Conservation (phyloP, 1,140 invertebrate species). For the Delia radicum region DNA sequence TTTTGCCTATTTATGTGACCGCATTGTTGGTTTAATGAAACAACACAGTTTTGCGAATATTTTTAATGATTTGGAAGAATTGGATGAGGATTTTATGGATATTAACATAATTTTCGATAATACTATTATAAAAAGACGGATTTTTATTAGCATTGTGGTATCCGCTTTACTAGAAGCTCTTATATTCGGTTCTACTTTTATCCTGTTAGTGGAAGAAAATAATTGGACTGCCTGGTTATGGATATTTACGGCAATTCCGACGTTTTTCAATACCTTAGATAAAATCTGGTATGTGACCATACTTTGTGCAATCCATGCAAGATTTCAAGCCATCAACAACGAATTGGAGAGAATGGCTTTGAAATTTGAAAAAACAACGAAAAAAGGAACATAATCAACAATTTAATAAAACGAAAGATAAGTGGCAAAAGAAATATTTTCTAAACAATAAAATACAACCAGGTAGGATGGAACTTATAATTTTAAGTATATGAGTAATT, state of each 20-base stretch:
- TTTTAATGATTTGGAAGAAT: slow-evolving; percentile 1
- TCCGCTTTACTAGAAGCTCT: not conserved
- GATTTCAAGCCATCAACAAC: slow-evolving; percentile 15
- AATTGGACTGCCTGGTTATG: slow-evolving; percentile 6
- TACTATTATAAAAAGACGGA: not conserved
- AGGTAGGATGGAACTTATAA: not conserved
- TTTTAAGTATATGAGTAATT: not conserved
- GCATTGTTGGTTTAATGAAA: not conserved
- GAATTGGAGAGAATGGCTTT: not conserved
- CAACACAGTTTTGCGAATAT: not conserved
- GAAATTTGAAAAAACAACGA: not conserved
- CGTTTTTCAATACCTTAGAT: not conserved
- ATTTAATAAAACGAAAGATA: not conserved
- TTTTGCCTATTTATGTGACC: slow-evolving; percentile 6
- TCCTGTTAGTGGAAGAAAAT: not conserved
- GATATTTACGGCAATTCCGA: slow-evolving; percentile 8
- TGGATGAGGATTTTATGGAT: not conserved
- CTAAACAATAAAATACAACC: not conserved
- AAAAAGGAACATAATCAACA: not conserved
- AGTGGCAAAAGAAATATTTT: not conserved
- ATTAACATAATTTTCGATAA: slow-evolving; percentile 7
- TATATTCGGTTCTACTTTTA: not conserved
- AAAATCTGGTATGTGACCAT: slow-evolving; percentile 24
- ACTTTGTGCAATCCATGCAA: not conserved
- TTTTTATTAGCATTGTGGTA: not conserved